These are phyloP conservation scores for Corythornis vintsioides DNA, from an alignment of 2,113 vertebrate species.

Conservation along the genomic window DNA sequence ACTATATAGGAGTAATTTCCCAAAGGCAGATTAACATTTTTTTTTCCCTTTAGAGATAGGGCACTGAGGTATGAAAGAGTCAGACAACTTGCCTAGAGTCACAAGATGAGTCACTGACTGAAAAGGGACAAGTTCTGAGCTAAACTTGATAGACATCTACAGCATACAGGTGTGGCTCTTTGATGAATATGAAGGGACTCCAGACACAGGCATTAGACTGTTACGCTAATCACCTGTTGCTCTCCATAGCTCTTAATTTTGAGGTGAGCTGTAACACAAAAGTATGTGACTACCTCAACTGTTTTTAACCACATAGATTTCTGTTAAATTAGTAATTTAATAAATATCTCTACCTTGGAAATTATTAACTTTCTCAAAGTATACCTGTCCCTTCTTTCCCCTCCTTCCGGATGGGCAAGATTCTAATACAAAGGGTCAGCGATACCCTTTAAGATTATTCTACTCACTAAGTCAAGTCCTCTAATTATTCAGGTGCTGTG, in stretches of 20 bases:
- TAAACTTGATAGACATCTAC: slow-evolving; percentile 1
- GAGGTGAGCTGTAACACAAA: not conserved
- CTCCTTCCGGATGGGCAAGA: not conserved
- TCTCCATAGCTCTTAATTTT: slow-evolving; percentile 11
- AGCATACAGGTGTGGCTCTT: not conserved
- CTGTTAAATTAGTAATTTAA: not conserved
- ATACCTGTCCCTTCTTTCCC: not conserved
- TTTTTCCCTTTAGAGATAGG: not conserved
- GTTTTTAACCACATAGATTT: not conserved
- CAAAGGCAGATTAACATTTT: not conserved
- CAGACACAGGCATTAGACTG: not conserved
- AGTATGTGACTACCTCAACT: not conserved
- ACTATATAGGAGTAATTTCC: not conserved
- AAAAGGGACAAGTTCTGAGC: not conserved
- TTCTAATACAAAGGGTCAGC: not conserved
- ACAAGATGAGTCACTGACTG: slow-evolving; percentile 1
- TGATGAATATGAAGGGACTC: not conserved
- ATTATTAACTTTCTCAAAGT: not conserved
- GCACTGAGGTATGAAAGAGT: slow-evolving; percentile 18
- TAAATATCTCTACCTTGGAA: not conserved
- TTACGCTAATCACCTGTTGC: not conserved
- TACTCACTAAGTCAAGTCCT: not conserved
- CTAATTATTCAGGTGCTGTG: not conserved
- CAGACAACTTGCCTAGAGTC: slow-evolving; percentile 13
- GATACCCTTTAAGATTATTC: not conserved